Base-by-base conservation (phyloP, 1,140 invertebrate species). In the Samia ricini region DNA sequence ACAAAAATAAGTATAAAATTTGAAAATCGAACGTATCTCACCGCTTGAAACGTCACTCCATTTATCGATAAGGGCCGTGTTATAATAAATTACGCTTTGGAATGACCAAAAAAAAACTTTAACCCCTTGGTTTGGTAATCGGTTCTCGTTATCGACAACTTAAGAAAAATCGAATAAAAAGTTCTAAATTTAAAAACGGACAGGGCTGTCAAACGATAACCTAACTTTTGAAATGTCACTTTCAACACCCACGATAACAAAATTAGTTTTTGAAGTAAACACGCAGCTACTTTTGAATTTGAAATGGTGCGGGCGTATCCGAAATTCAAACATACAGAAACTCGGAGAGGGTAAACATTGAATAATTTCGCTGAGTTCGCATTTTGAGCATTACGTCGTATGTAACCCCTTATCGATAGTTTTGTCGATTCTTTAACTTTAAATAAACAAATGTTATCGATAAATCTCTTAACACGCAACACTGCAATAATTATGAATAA, bases 221-320 rank as follows among this genome's bases (percentile, higher is more conserved):
- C 50, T 23, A 21, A 26, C 23, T 33, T 18, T 57, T 20, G 26
- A 10, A 57, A 42, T 20, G 56, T 57, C 26, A 29, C 24, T 15
- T 29, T 33, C 56, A 23, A 36, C 56, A 57, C 56, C 42, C 26
- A 42, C 56, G 56, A 18, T 33, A 57, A 57, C 26, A 20, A 36
- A 19, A 56, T 20, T 29, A 29, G 55, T 56, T 20, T 15, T 51
- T 6, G 29, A 56, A 56, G 24, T 56, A n/a, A 20, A 26, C n/a
- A 57, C 56, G 56, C 56, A 33, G 56, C 56, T 29, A 57, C n/a
- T 57, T 36, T 52, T 52, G 51, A 52, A 52, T 52, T 52, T 7
- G 24, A 8, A 36, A 57, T 29, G 33, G 33, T 15, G 33, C 33
- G 33, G 33, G 10, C 33, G 33, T 42, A 19, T 36, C 12, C 56